Base-by-base conservation (phyloP, 92 coral and sea anemone species). In the Muricea muricata region DNA sequence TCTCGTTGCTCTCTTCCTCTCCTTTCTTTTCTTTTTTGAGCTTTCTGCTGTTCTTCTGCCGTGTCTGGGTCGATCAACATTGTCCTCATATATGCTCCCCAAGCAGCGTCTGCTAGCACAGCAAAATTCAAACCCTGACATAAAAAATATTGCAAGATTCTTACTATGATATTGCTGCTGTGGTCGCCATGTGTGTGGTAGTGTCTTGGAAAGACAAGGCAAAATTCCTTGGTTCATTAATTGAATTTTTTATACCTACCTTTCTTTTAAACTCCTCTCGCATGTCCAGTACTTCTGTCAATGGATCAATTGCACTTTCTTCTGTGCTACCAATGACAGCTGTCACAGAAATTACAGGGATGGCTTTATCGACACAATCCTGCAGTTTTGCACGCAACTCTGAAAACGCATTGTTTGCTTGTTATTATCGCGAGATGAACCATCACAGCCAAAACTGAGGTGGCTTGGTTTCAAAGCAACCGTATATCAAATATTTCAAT, bases 21-120 rank as follows among this genome's bases (percentile, higher is more conserved):
- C 61, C 47, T 47, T 11, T 30, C 31, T 26, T 30, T 25, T 24
- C 61, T 74, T 47, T 11, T 47, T 7, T 45, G 12, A 47, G 25
- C 60, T 47, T 32, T 45, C 0, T 47, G 18, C 30, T 1, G 17
- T 25, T 74, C 55, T 11, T 21, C 76, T 6, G 33, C 13, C 4
- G 57, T 39, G 13, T 91, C 73, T n/a, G 92, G 92, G 3, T 90
- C 92, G 3, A 90, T 84, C 79, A 94, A 45, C 97, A 94, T 94
- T 60, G 91, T 86, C 34, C 94, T 86, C 81, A 94, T 92, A 80
- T 94, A 94, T 6, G 93, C 98, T 23, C 98, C 98, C 98, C 98
- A 94, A 4, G 98, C 98, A 24, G 88, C 98, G 61, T 94, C 98
- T 1, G 93, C 98, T 30, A 90, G 91, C 56, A 94, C 66, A 65